Base-by-base conservation (phyloP, 2,797 vertebrate species). In the Protosalanx chinensis region DNA sequence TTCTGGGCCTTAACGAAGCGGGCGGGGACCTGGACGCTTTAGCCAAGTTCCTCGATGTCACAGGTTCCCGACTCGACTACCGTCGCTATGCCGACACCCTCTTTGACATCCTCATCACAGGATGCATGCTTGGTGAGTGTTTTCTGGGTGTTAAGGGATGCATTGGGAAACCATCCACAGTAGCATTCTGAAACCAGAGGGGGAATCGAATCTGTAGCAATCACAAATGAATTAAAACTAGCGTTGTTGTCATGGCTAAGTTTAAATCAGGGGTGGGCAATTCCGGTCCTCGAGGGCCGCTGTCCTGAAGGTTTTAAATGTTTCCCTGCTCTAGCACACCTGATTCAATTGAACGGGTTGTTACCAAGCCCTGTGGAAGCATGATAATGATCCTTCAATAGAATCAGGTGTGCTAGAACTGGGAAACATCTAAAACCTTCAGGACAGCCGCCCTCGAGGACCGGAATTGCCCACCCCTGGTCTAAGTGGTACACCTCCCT, bases 1-100 rank as follows among this genome's bases (percentile, higher is more conserved):
- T 96, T 82, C 93, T 93, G 78, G 95, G 95, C 78, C 95, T 96
- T 84, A 96, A 95, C 86, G 96, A 96, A 90, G 93, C 95, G 77
- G 93, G 93, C 6, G 90, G 84, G 65, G 95, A 97, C 86, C 88
- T 97, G 85, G 96, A 97, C 77, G 94, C 94, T 85, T 92, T 95
- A 91, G 93, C 95, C 84, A 96, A 95, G 80, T 97, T 97, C 88
- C 87, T 97, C 85, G 96, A 97, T 83, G 88, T 92, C 15, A 91
- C 93, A 0, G 95, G 96, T 77, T 96, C 95, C 2, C 89, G 93
- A 73, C 88, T 96, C 80, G 96, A 97, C 91, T 97, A 97, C 84
- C 95, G 95, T 68, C 95, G 95, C 84, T 96, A 97, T 95, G 95
- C 95, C 1, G 95, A 97, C 87, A 96, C 95, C 0, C 93, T 97